Percentiles rank a stretch among this genome's conserved stretches.
Conservation (phyloP, 2,797 vertebrate genomes). For the Tauraco hartlaubi region DNA sequence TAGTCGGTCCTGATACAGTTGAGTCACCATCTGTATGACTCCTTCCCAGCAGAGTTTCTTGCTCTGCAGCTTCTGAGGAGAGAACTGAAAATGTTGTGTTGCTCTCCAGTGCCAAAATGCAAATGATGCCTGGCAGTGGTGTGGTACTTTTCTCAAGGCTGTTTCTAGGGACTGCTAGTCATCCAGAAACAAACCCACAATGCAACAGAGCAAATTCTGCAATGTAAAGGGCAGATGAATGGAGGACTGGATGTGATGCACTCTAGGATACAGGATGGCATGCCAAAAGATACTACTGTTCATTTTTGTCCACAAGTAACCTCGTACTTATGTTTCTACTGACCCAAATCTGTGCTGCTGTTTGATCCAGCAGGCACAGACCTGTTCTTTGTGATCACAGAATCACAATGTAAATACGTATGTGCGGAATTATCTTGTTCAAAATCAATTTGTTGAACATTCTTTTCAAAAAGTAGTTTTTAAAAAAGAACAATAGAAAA, state of each 20-base stretch:
- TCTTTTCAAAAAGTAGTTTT: background rate
- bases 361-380: background rate
- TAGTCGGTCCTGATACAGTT: background rate
- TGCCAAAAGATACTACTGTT: background rate
- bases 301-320: background rate
- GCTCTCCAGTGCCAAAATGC: constrained; percentile 37
- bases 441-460: background rate
- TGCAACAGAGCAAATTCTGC: background rate
- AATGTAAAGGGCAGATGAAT: background rate
- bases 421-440: background rate
- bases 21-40: background rate
- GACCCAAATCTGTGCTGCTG: background rate
- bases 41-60: background rate
- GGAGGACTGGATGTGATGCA: background rate
- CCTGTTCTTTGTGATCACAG: background rate
- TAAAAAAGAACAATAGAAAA: background rate
- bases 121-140: constrained; percentile 16
- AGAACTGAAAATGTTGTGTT: background rate
- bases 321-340: background rate
- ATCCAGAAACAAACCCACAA: background rate
- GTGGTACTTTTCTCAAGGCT: background rate
- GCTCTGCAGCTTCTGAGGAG: constrained; percentile 7
- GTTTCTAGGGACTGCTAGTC: background rate
- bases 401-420: background rate
- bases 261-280: background rate